phyloP scores from a whole-genome alignment of 1,140 invertebrate genomes.

The Brachionus paranguensis region DNA sequence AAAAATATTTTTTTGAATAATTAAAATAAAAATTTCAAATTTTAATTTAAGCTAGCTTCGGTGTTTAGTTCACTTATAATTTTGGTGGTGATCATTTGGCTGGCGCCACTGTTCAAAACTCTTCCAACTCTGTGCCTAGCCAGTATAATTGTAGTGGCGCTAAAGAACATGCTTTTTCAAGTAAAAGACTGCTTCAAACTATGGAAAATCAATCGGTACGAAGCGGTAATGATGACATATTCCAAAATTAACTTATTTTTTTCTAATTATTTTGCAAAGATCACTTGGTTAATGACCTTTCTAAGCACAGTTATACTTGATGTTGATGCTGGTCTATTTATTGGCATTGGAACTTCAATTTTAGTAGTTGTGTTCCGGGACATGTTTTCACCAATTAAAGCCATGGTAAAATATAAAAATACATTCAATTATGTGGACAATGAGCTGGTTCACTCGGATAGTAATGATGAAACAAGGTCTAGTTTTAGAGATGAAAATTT shows the following conservation, averaged over 20 bases:
- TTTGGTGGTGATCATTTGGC: conserved; percentile 57
- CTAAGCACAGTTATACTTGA: conserved; percentile 20
- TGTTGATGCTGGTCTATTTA: conserved; percentile 33
- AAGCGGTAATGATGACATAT: conserved; percentile 54
- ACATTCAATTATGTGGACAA: background rate
- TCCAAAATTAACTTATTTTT: background rate
- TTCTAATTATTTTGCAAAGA: conserved; percentile 44
- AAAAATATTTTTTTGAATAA: background rate
- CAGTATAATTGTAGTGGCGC: conserved; percentile 49
- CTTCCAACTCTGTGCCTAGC: conserved; percentile 56
- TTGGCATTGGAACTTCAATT: conserved; percentile 34
- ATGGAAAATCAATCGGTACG: conserved; percentile 71
- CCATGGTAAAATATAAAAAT: conserved; percentile 5
- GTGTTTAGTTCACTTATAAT: conserved; percentile 47
- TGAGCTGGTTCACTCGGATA: background rate
- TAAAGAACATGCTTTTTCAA: conserved; percentile 48
- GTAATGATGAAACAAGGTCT: background rate
- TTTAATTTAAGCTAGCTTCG: background rate
- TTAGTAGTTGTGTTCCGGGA: background rate
- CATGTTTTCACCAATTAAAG: conserved; percentile 4
- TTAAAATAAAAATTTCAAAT: background rate
- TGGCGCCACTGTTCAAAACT: conserved; percentile 55
- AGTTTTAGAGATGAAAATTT: background rate
- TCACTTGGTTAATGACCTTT: conserved; percentile 38
- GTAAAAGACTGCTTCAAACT: conserved; percentile 63